Evolutionary conservation across 2,797 vertebrate species (phyloP).

Genomic region (Apogon talboti): DNA sequence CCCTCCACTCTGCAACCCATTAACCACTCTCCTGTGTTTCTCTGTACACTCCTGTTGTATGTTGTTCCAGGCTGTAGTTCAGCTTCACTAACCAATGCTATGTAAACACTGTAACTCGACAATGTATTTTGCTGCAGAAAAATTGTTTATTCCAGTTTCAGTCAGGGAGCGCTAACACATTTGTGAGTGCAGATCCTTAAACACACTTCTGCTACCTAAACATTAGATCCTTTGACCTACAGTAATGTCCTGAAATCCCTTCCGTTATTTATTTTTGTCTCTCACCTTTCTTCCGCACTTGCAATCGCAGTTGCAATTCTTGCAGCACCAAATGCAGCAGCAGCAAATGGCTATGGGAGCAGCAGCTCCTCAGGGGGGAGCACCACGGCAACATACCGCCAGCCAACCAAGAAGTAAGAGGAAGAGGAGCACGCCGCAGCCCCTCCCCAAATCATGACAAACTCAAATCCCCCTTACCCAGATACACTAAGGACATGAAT

Average conservation of each 20-base stretch:
- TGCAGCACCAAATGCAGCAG: conserved; percentile 92
- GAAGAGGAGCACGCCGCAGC: conserved; percentile 88
- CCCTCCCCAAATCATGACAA: conserved; percentile 87
- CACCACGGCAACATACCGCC: conserved; percentile 90
- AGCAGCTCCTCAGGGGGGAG: conserved; percentile 85
- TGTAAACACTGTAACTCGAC: conserved; percentile 6
- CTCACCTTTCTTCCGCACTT: conserved; percentile 45
- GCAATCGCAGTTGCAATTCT: conserved; percentile 92
- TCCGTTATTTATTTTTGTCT: conserved; percentile 42
- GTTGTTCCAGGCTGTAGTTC: conserved; percentile 55
- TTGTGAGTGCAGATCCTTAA: conserved; percentile 29
- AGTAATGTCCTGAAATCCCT: conserved; percentile 14
- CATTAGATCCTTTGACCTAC: conserved; percentile 11
- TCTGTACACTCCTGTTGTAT: conserved; percentile 60
- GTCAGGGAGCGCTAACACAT: conserved; percentile 16
- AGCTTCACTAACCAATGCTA: conserved; percentile 75
- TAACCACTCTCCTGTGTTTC: conserved; percentile 70
- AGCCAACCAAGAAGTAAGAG: conserved; percentile 97
- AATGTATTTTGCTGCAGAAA: conserved; percentile 5
- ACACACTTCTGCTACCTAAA: not conserved
- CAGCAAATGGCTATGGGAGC: conserved; percentile 96
- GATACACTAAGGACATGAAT: conserved; percentile 66
- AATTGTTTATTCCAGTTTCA: conserved; percentile 9
- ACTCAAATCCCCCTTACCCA: conserved; percentile 38
- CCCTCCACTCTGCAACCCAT: conserved; percentile 69